Percentiles rank a stretch among this genome's conserved stretches.
phyloP scores from a whole-genome alignment of 2,888 invertebrate genomes.

The Timema cristinae region DNA sequence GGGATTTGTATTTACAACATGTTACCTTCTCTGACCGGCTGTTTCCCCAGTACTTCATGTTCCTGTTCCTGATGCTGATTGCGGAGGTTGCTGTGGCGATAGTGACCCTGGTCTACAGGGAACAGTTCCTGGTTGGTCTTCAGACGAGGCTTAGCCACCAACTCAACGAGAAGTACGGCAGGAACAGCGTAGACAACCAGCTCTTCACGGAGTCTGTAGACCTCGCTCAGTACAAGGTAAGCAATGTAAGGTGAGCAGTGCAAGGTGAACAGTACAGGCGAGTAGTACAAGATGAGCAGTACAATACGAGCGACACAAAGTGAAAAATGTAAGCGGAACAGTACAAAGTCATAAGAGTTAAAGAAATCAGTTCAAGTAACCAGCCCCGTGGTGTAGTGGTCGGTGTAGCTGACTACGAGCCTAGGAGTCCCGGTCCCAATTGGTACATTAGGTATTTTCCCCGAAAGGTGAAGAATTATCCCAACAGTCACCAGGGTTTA shows the following conservation, averaged over 20 bases:
- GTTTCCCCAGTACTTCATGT: constrained; percentile 45
- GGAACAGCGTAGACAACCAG: constrained; percentile 41
- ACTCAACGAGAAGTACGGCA: constrained; percentile 44
- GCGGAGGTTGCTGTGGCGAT: constrained; percentile 46
- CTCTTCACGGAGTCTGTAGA: constrained; percentile 48
- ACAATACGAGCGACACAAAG: neutral
- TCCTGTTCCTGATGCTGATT: constrained; percentile 47
- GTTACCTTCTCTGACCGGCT: neutral
- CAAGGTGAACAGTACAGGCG: no score
- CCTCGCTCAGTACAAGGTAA: constrained; percentile 48
- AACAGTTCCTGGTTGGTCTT: constrained; percentile 41
- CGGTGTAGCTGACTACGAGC: no score
- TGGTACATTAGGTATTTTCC: no score
- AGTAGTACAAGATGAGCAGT: no score
- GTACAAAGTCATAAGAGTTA: neutral
- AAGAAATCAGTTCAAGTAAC: neutral
- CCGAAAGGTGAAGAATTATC: no score
- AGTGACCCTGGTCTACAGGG: constrained; percentile 44
- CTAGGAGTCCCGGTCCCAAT: no score
- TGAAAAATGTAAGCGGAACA: neutral
- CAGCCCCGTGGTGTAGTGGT: no score
- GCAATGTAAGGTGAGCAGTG: neutral
- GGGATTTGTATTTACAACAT: no score
- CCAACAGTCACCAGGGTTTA: no score
- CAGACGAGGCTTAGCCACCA: constrained; percentile 42